Evolutionary conservation across 2,888 invertebrate genomes (phyloP).

Genomic region (Netelia melanura): DNA sequence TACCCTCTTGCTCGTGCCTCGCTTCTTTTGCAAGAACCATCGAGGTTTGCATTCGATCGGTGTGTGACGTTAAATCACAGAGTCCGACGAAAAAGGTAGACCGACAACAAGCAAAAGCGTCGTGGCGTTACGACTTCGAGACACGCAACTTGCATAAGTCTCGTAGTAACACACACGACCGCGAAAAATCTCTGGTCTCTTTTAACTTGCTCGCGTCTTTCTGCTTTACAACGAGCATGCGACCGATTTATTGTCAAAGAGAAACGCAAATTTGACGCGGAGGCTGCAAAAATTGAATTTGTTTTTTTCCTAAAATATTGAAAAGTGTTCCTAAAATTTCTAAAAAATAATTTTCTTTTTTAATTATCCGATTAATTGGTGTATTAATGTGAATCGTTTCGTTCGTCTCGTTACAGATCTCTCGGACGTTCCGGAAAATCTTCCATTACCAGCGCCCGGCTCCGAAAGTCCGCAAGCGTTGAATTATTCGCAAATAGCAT

Average conservation of each 20-base stretch:
- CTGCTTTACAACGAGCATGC: conserved; percentile 33
- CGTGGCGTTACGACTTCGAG: conserved; percentile 82
- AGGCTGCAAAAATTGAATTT: background rate
- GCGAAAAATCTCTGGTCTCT: conserved; percentile 53
- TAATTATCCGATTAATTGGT: background rate
- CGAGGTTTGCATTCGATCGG: conserved; percentile 80
- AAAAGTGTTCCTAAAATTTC: background rate
- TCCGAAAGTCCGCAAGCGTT: conserved; percentile 89
- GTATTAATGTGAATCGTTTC: conserved; percentile 27
- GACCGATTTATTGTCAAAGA: conserved; percentile 58
- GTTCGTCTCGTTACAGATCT: conserved; percentile 87
- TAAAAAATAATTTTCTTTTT: conserved; percentile 1
- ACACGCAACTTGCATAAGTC: conserved; percentile 83
- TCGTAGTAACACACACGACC: conserved; percentile 35
- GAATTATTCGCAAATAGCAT: conserved; percentile 92
- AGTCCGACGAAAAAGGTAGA: conserved; percentile 79
- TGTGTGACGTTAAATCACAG: conserved; percentile 83
- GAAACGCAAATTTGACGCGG: conserved; percentile 19
- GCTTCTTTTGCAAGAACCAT: conserved; percentile 44
- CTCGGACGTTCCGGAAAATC: conserved; percentile 91
- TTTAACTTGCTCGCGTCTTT: conserved; percentile 51
- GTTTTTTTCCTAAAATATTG: conserved; percentile 2
- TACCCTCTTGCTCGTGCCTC: background rate
- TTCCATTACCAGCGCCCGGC: conserved; percentile 87
- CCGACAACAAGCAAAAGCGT: conserved; percentile 81